Evolutionary conservation across 2,797 vertebrate species (phyloP), one percentile per base, ranked within the genome.

Genomic region (Gymnoscopelus microlampas): DNA sequence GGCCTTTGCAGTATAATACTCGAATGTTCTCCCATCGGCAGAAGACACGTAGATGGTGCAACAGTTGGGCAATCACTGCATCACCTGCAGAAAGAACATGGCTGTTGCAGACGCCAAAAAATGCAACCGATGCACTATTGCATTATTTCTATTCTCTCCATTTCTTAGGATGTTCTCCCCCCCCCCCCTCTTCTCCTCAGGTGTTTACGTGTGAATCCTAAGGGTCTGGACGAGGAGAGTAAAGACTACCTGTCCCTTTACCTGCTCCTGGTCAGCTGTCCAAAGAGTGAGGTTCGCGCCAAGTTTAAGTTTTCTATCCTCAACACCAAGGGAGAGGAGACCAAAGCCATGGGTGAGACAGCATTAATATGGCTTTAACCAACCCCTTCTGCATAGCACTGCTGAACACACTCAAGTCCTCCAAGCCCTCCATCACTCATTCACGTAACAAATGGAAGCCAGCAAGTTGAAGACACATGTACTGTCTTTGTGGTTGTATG

Each of bases 281-380:
- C 95, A 76, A 97, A 98, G 85, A 96, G 95, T 23, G 96, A 98
- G 83, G 95, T 97, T 56, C 94, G 94, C 49, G 95, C 96, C 83
- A 98, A 97, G 91, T 97, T 97, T 89, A 98, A 95, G 78, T 97
- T 97, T 91, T 97, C 95, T 85, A 96, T 98, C 85, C 93, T 98
- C 79, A 96, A 96, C 39, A 94, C 96, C 66, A 97, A 97, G 80
- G 95, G 95, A 80, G 95, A 97, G 77, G 96, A 97, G 92, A 96
- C 95, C 79, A 96, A 97, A 92, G 96, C 96, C 54, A 96, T 96
- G 96, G 96, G 96, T 97, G 89, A 90, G 91, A 88, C 55, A 74
- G 23, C 5, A 7, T 39, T 39, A 7, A 8, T 44, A 44, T 10
- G 39, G 7, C 39, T 44, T 44, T 44, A 44, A 44, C 39, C 35